A percentile compares a stretch with the other conserved stretches of the same genome.
Conservation (phyloP, 1,140 invertebrate species). For the Phymorhynchus buccinoides region DNA sequence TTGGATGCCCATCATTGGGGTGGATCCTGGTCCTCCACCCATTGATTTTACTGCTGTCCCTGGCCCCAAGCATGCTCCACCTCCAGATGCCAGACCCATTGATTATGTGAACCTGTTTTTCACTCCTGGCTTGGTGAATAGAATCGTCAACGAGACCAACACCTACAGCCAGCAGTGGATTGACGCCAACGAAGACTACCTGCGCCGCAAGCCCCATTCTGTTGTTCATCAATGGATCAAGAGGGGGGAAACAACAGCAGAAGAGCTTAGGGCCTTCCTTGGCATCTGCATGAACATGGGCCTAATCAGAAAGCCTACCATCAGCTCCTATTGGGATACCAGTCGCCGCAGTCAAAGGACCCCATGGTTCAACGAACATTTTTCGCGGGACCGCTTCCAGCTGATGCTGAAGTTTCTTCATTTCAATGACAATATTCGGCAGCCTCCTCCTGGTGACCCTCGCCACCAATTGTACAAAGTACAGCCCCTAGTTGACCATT, state of each 20-base stretch:
- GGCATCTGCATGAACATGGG: constrained; percentile 14
- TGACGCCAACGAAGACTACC: background rate
- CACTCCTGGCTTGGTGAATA: background rate
- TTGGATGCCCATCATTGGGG: too few relatives aligned
- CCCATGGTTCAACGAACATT: constrained; percentile 28
- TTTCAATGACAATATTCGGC: background rate
- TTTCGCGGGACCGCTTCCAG: constrained; percentile 8
- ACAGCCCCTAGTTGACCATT: background rate
- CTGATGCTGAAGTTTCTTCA: constrained; percentile 21
- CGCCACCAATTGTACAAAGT: background rate
- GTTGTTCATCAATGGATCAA: too few relatives aligned
- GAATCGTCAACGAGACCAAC: background rate
- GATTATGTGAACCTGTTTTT: constrained; percentile 2
- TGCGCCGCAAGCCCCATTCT: background rate
- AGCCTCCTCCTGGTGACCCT: constrained; percentile 6
- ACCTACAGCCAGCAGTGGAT: background rate
- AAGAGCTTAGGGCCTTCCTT: background rate
- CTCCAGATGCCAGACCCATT: background rate
- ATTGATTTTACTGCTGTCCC: too few relatives aligned
- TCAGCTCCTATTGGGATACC: constrained; percentile 13
- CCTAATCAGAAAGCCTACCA: constrained; percentile 3
- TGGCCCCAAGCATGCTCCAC: too few relatives aligned
- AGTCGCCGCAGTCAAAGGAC: background rate
- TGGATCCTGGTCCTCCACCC: too few relatives aligned
- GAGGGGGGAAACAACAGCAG: background rate